Conservation (phyloP, 2,888 invertebrate genomes). For the Marronus borbonicus region DNA sequence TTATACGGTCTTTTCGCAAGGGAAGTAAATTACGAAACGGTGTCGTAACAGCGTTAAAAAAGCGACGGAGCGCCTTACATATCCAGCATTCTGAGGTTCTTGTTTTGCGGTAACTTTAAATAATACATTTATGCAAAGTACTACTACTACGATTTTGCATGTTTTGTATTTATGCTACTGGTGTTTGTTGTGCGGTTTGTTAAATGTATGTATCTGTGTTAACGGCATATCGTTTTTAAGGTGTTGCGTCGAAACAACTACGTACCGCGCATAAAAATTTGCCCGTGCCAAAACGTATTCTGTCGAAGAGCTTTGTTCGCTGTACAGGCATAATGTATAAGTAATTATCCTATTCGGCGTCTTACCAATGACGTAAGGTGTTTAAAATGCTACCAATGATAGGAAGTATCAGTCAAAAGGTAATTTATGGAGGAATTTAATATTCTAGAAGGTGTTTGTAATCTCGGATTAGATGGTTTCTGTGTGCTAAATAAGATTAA, state of each 20-base stretch:
- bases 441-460: neutral
- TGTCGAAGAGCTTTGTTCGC: neutral
- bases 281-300: conserved; percentile 23
- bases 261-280: conserved; percentile 33
- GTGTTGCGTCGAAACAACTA: conserved; percentile 11
- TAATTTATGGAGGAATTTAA: neutral
- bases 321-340: neutral
- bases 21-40: conserved; percentile 7
- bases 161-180: conserved; percentile 9
- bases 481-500: neutral
- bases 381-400: neutral
- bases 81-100: neutral
- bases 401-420: neutral
- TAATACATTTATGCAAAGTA: conserved; percentile 29
- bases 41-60: neutral
- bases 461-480: neutral
- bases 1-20: neutral
- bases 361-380: conserved; percentile 19
- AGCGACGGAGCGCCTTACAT: neutral
- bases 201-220: conserved; percentile 36
- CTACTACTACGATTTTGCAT: neutral
- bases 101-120: conserved; percentile 40
- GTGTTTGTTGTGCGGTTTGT: neutral
- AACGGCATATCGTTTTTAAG: conserved; percentile 27
- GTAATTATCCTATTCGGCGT: neutral